Evolutionary conservation across 2,888 invertebrate genomes (phyloP).

Genomic region (Lycophotia porphyrea): DNA sequence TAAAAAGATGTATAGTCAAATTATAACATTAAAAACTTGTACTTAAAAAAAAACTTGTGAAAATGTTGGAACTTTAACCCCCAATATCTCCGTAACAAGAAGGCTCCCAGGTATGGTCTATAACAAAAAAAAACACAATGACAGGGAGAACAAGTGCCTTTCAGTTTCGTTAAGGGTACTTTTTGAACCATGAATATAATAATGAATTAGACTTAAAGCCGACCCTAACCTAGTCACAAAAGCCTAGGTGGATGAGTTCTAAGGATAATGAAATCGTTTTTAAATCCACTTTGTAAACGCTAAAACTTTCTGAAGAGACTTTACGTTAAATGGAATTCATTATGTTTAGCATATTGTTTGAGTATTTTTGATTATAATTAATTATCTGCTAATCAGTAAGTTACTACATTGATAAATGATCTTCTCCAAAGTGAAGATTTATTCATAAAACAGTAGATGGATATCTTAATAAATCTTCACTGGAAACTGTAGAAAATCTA

Average conservation of each 20-base stretch:
- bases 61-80: too few relatives aligned
- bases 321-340: constrained; percentile 13
- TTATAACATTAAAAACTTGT: too few relatives aligned
- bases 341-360: constrained; percentile 9
- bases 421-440: neutral
- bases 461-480: neutral
- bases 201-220: constrained; percentile 6
- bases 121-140: too few relatives aligned
- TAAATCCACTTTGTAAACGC: constrained; percentile 8
- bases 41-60: too few relatives aligned
- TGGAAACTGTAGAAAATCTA: neutral
- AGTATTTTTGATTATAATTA: constrained; percentile 11
- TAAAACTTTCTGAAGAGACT: constrained; percentile 29
- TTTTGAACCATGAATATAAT: neutral
- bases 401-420: constrained; percentile 30
- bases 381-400: constrained; percentile 18
- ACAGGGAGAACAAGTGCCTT: too few relatives aligned
- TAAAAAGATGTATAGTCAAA: too few relatives aligned
- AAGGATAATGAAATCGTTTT: constrained; percentile 15
- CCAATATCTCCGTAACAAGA: too few relatives aligned
- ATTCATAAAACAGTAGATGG: constrained; percentile 6
- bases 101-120: too few relatives aligned
- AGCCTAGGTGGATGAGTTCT: neutral
- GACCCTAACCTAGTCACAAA: neutral
- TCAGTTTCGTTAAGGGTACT: too few relatives aligned